These are phyloP conservation scores for Deilephila elpenor DNA, from an alignment of 2,888 invertebrate genomes.

Conservation along the genomic window DNA sequence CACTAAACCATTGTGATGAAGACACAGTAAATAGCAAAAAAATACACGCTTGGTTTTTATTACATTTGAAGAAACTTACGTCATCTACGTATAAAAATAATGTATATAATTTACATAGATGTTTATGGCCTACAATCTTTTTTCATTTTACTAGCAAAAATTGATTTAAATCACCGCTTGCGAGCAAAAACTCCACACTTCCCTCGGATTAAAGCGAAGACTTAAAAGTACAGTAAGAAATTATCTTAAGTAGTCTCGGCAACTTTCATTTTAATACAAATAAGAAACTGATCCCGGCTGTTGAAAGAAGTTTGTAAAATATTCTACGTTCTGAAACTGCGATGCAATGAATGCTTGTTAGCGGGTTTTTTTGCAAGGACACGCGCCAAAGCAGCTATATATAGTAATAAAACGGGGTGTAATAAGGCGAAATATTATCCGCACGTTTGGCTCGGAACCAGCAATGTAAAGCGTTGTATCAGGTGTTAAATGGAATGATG, in stretches of 20 bases:
- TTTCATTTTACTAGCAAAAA: neutral
- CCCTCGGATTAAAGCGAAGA: conserved; percentile 22
- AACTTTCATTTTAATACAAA: conserved; percentile 17
- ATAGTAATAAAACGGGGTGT: conserved; percentile 1
- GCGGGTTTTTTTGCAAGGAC: neutral
- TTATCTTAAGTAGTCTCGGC: conserved; percentile 11
- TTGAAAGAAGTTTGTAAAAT: conserved; percentile 3
- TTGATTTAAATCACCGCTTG: conserved; percentile 16
- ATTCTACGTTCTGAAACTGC: conserved; percentile 4
- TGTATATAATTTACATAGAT: too few relatives aligned
- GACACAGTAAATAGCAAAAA: too few relatives aligned
- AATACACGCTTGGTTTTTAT: too few relatives aligned
- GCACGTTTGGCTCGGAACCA: conserved; percentile 13
- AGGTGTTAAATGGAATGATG: conserved; percentile 15
- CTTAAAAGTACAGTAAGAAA: conserved; percentile 19
- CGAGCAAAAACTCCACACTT: neutral
- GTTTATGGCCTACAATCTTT: too few relatives aligned
- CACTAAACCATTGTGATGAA: too few relatives aligned
- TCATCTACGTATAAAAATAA: too few relatives aligned
- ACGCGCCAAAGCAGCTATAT: neutral
- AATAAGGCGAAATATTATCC: neutral
- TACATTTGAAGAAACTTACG: too few relatives aligned
- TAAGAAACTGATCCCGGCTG: conserved; percentile 21
- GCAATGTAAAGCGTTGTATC: neutral
- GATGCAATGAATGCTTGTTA: conserved; percentile 10